Evolutionary conservation across 2,888 invertebrate species (phyloP).

Genomic region (Chrysotoxum bicinctum): DNA sequence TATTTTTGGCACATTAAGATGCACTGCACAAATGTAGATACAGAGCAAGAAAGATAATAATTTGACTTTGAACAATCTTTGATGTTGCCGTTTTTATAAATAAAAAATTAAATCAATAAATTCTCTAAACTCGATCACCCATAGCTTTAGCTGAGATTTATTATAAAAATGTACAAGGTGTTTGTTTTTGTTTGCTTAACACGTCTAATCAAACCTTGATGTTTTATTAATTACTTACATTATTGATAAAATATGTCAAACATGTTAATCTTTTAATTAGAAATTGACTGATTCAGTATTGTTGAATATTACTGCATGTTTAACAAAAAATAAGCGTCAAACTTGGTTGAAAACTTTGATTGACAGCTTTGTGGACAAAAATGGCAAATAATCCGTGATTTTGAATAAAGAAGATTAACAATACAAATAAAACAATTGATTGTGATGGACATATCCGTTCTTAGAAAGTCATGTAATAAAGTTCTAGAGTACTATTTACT

Average conservation of each 20-base stretch:
- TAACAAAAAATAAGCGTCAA: not conserved
- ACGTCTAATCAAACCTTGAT: not conserved
- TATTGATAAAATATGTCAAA: not conserved
- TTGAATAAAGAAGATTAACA: too few species aligned
- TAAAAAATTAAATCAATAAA: constrained; percentile 12
- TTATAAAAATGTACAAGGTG: not conserved
- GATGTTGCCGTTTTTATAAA: constrained; percentile 9
- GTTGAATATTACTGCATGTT: not conserved
- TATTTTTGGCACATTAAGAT: constrained; percentile 14
- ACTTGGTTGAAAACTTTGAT: not conserved
- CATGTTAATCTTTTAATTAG: not conserved
- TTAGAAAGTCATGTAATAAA: too few species aligned
- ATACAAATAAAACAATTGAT: too few species aligned
- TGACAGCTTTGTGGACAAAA: not conserved
- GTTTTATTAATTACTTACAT: constrained; percentile 3
- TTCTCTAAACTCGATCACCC: not conserved
- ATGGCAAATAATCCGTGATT: not conserved
- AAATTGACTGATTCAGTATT: not conserved
- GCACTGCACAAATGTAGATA: not conserved
- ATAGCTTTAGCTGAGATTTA: not conserved
- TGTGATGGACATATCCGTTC: too few species aligned
- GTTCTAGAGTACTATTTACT: too few species aligned
- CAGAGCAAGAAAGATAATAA: not conserved
- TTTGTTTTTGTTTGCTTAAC: not conserved
- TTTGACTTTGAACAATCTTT: constrained; percentile 12